phyloP scores from a whole-genome alignment of 1,140 invertebrate genomes.

The Leptinotarsa undecemlineata region DNA sequence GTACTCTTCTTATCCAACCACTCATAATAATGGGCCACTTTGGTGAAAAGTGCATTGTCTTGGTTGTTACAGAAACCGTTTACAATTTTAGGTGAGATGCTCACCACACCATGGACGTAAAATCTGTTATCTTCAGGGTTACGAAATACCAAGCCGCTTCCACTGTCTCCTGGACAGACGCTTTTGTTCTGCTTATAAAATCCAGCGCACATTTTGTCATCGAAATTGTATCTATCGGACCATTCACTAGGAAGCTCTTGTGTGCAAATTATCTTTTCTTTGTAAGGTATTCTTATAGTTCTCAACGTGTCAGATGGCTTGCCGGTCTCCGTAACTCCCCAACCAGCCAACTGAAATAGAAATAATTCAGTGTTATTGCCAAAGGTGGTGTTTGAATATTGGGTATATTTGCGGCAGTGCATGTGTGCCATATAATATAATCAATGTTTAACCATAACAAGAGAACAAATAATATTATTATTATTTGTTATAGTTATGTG shows the following conservation, averaged over 20 bases:
- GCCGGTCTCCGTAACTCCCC: slow-evolving; percentile 37
- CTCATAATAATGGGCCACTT: slow-evolving; percentile 33
- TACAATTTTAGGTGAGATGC: slow-evolving; percentile 19
- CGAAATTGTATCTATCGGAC: slow-evolving; percentile 32
- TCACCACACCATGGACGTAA: slow-evolving; percentile 41
- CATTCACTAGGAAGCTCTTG: slow-evolving; percentile 33
- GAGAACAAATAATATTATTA: too few relatives aligned
- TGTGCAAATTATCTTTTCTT: slow-evolving; percentile 27
- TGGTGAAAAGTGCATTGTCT: slow-evolving; percentile 40
- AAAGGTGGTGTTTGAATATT: too few relatives aligned
- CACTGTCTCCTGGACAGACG: slow-evolving; percentile 45
- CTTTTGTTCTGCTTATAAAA: slow-evolving; percentile 36
- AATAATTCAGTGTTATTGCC: background rate
- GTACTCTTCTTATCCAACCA: slow-evolving; percentile 21
- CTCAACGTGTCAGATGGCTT: slow-evolving; percentile 35
- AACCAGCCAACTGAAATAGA: slow-evolving; percentile 41
- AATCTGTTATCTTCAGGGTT: slow-evolving; percentile 30
- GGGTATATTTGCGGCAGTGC: too few relatives aligned
- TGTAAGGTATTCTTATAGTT: slow-evolving; percentile 35
- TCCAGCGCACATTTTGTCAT: slow-evolving; percentile 44
- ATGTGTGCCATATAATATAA: too few relatives aligned
- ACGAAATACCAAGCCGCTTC: slow-evolving; percentile 40
- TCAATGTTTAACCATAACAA: too few relatives aligned
- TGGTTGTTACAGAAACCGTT: slow-evolving; percentile 35
- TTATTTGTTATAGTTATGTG: too few relatives aligned